These are phyloP conservation scores for Tetramorium simillimum DNA, from an alignment of 1,140 invertebrate genomes.

Conservation along the genomic window DNA sequence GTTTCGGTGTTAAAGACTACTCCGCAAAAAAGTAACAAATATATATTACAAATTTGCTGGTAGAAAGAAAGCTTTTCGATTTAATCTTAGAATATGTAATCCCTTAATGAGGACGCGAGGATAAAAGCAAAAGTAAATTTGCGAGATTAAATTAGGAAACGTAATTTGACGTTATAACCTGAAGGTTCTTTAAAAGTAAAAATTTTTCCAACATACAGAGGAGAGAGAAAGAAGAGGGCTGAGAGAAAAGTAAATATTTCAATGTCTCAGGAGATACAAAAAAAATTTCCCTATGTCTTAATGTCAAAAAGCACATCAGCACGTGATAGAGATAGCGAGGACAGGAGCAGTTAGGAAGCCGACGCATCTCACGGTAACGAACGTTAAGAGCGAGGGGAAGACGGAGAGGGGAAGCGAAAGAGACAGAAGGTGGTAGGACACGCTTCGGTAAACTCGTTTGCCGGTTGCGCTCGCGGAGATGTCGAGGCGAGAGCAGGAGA, in stretches of 20 bases:
- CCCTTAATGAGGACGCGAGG: neutral
- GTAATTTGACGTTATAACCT: neutral
- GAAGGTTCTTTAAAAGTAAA: neutral
- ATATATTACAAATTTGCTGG: neutral
- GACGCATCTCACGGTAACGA: conserved; percentile 30
- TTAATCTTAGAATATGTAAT: conserved; percentile 9
- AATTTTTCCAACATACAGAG: neutral
- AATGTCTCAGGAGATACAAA: neutral
- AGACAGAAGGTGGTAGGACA: conserved; percentile 40
- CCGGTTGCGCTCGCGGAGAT: conserved; percentile 14
- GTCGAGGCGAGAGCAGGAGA: conserved; percentile 4
- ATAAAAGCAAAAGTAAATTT: conserved; percentile 4
- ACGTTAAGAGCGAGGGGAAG: conserved; percentile 2
- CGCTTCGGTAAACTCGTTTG: conserved; percentile 59
- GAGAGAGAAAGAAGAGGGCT: neutral
- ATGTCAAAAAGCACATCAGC: neutral
- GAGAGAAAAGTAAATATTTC: neutral
- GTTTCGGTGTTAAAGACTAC: neutral
- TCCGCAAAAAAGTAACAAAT: neutral
- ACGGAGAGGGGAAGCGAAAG: neutral
- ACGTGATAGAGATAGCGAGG: neutral
- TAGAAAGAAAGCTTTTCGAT: neutral
- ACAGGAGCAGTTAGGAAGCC: neutral
- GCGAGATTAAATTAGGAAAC: neutral
- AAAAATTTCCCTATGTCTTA: too few relatives aligned